Conservation (phyloP, 2,113 vertebrate species). For the Bubo scandiacus region DNA sequence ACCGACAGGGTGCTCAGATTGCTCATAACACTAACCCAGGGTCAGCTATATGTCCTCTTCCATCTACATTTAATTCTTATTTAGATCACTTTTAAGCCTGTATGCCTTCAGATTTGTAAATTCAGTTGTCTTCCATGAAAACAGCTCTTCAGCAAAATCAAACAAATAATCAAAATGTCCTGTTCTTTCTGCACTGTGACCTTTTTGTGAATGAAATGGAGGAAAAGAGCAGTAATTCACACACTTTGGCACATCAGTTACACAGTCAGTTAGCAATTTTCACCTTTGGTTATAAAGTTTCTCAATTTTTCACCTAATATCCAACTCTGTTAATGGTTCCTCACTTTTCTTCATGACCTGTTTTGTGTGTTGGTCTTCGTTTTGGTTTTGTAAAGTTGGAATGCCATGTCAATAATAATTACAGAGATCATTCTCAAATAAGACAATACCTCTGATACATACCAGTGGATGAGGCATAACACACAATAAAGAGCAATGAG, state of each 20-base stretch:
- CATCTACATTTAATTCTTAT: not conserved
- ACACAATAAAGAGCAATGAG: not conserved
- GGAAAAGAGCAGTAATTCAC: not conserved
- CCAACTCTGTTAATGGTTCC: not conserved
- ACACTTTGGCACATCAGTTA: not conserved
- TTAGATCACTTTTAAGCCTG: not conserved
- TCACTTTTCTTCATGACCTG: not conserved
- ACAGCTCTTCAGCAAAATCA: not conserved
- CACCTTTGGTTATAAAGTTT: not conserved
- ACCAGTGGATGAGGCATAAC: not conserved
- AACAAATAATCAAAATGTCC: not conserved
- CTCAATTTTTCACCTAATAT: not conserved
- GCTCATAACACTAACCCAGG: not conserved
- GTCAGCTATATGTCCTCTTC: not conserved
- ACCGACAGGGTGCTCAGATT: not conserved
- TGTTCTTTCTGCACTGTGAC: not conserved
- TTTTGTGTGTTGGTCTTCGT: not conserved
- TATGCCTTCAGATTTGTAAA: not conserved
- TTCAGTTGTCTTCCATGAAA: not conserved
- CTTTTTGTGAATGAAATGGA: not conserved
- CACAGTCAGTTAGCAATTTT: not conserved
- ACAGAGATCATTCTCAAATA: not conserved
- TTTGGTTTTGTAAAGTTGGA: not conserved
- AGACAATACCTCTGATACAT: not conserved
- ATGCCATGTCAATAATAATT: not conserved